Evolutionary conservation across 2,888 invertebrate species (phyloP), one percentile per base, ranked within the genome.

Genomic region (Lagria hirta): DNA sequence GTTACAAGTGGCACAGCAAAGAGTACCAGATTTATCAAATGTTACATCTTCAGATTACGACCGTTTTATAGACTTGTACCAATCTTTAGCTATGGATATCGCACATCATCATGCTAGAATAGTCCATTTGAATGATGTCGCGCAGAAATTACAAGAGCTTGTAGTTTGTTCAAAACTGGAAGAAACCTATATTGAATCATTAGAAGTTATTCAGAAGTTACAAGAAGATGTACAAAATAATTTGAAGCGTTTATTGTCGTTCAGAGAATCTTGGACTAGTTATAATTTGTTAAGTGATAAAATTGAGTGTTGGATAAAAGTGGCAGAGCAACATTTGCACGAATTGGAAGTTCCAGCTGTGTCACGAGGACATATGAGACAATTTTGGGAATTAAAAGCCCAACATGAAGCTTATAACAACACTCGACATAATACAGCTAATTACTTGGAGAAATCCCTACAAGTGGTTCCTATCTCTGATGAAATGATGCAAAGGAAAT

Each of bases 361-460:
- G 48, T 78, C 80, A 17, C 76, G 74, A 13, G 83, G 83, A 35
- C 86, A 87, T 58, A 82, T 89, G 70, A 79, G 88, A 54, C 82
- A 87, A 57, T 91, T 90, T 73, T 91, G 91, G 90, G 91, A 91
- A 71, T 70, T 91, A 27, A 90, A 89, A 68, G 91, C 90, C 0
- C 88, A 90, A 58, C 87, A 88, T 59, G 90, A 90, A 74, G 81
- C 90, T 13, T 81, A 90, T 66, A 88, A 87, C 55, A 83, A 83
- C 52, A 77, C 89, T 30, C 81, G 84, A 35, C 82, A 82, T 44
- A 87, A 88, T 54, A 82, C 86, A 0, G 81, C 82, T 10, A 75
- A 79, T 24, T 81, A 83, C 48, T 83, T 91, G 56, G 88, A 90
- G 61, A 84, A 84, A 56, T 83, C 90, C 0, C 67, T 91, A 43